Evolutionary conservation across 2,797 vertebrate species (phyloP).

Genomic region (Pantherophis alleghaniensis): DNA sequence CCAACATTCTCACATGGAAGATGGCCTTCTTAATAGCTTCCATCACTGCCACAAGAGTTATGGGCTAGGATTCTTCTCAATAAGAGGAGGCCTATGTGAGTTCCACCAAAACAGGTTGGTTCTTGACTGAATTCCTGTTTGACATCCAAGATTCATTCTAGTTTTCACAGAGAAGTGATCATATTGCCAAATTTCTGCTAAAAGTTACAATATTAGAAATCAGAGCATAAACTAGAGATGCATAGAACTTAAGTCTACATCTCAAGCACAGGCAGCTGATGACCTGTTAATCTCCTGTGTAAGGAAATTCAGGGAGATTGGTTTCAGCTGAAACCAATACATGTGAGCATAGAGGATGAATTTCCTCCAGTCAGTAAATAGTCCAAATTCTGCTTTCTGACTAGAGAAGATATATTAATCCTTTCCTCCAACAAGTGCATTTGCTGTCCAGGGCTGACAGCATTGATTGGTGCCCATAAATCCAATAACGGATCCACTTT

Average conservation of each 20-base stretch:
- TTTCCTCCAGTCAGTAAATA: background rate
- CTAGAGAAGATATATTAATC: background rate
- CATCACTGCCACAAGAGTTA: background rate
- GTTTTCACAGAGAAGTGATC: background rate
- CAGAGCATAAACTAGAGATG: background rate
- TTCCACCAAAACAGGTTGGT: background rate
- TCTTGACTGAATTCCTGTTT: background rate
- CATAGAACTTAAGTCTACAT: background rate
- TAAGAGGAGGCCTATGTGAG: background rate
- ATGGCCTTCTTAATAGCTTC: background rate
- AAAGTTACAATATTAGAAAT: background rate
- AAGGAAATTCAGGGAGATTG: background rate
- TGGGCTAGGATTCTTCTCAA: background rate
- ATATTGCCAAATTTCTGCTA: background rate
- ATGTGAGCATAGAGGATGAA: background rate
- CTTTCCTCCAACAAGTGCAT: background rate
- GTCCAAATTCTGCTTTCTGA: background rate
- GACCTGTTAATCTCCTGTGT: background rate
- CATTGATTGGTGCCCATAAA: background rate
- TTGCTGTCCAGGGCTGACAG: too few relatives aligned
- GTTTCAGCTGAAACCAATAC: background rate
- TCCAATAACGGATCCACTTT: background rate
- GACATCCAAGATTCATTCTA: background rate
- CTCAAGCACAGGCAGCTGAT: background rate
- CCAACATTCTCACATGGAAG: background rate